These are phyloP conservation scores for Bombycilla garrulus DNA, from an alignment of 2,113 vertebrate species.

Conservation along the genomic window DNA sequence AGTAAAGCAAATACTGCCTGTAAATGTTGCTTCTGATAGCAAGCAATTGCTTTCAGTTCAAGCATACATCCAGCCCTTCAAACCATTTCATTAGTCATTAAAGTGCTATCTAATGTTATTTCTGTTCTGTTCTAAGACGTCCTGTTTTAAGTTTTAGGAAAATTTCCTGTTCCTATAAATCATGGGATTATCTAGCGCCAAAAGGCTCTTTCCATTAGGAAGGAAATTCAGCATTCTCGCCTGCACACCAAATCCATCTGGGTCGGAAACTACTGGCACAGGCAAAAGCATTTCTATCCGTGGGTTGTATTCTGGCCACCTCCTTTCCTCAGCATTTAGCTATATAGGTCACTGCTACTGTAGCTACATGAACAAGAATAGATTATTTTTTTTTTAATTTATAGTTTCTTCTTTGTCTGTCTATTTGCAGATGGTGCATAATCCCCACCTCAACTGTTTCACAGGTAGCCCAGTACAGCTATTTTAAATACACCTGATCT, in stretches of 20 bases:
- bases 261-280: not conserved
- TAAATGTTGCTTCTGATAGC: not conserved
- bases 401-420: not conserved
- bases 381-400: not conserved
- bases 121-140: not conserved
- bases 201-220: not conserved
- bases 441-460: not conserved
- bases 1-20: not conserved
- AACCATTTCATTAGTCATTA: not conserved
- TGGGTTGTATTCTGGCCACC: not conserved
- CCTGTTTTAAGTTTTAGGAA: not conserved
- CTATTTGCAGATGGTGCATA: not conserved
- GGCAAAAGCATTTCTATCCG: not conserved
- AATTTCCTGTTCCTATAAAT: not conserved
- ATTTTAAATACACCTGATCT: not conserved
- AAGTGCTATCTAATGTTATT: not conserved
- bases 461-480: not conserved
- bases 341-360: not conserved
- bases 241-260: not conserved
- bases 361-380: not conserved
- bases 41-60: not conserved
- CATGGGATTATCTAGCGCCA: not conserved
- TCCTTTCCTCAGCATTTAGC: not conserved
- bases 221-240: not conserved
- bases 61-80: not conserved